Base-by-base conservation (phyloP, 1,140 invertebrate genomes). In the Lepidostoma basale region DNA sequence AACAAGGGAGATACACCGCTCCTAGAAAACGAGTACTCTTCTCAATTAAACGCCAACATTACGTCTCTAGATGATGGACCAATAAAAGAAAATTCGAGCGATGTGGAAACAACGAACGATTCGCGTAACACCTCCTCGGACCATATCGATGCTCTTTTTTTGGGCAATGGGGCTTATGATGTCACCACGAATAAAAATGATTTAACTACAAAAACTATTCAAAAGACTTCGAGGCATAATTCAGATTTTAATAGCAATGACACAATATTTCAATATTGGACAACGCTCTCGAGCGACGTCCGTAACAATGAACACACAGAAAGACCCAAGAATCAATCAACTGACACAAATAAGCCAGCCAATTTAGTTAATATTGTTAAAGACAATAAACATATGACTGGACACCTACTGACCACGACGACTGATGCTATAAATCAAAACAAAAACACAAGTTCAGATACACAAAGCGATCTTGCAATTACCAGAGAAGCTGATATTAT, bases 191-290 rank as follows among this genome's bases (percentile, higher is more conserved):
- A 54, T 60, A 56, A 49, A 52, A 52, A 54, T n/a, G 58, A 64
- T 16, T 23, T 20, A n/a, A 64, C 62, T 3, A 67, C 63, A n/a
- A 44, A 63, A 42, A 33, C 33, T 40, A 62, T 3, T 1, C 52
- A 64, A 30, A 67, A 28, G 25, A 68, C 59, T 23, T 64, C 69
- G 22, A 42, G 49, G 8, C 30, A 45, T 10, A 36, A 65, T 33
- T 14, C 14, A 8, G 42, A 42, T 10, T 22, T 47, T 36, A 36
- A 12, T 8, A 25, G 40, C 14, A 22, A 54, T 26, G 62, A 63
- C 5, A 47, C 45, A 30, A 22, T 67, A 14, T 71, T 71, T 45
- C 56, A 71, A 64, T 71, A 67, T 25, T 71, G 69, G 69, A 64
- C 69, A 6, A 67, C 64, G 8, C 36, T 66, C 14, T 30, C 45